phyloP scores from a whole-genome alignment of 1,140 invertebrate species.

The Drosophila azteca region DNA sequence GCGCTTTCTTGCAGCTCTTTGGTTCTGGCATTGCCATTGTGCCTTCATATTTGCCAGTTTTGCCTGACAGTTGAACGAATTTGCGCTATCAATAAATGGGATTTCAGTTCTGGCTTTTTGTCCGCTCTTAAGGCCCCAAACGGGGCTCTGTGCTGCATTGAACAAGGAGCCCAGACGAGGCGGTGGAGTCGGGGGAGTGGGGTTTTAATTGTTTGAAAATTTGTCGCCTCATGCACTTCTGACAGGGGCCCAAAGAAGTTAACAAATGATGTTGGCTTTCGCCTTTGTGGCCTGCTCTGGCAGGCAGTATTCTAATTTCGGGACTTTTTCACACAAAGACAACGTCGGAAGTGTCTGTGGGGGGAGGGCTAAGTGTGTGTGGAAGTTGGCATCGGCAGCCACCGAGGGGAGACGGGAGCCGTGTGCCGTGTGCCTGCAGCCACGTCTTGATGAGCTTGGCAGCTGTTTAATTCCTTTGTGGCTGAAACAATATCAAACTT shows the following conservation, averaged over 20 bases:
- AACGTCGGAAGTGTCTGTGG: neutral
- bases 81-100: slow-evolving; percentile 71
- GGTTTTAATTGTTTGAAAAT: slow-evolving; percentile 71
- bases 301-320: slow-evolving; percentile 18
- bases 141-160: slow-evolving; percentile 33
- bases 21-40: slow-evolving; percentile 38
- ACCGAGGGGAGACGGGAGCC: too few relatives aligned
- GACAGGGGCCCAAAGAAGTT: slow-evolving; percentile 17
- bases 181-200: slow-evolving; percentile 5
- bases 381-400: slow-evolving; percentile 9
- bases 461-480: slow-evolving; percentile 75
- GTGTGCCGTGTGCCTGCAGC: neutral
- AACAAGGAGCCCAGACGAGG: slow-evolving; percentile 30
- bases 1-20: slow-evolving; percentile 11
- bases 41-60: slow-evolving; percentile 59
- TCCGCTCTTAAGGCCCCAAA: slow-evolving; percentile 21
- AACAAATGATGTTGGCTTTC: slow-evolving; percentile 42
- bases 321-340: neutral
- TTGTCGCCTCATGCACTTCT: slow-evolving; percentile 63
- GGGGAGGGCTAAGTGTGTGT: neutral
- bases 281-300: neutral
- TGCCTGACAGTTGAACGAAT: slow-evolving; percentile 68
- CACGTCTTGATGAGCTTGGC: slow-evolving; percentile 58
- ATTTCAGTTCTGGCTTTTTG: slow-evolving; percentile 44
- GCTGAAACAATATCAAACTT: slow-evolving; percentile 67